These are phyloP conservation scores for Perodicticus potto DNA, from an alignment of 2,797 vertebrate genomes.

Conservation along the genomic window DNA sequence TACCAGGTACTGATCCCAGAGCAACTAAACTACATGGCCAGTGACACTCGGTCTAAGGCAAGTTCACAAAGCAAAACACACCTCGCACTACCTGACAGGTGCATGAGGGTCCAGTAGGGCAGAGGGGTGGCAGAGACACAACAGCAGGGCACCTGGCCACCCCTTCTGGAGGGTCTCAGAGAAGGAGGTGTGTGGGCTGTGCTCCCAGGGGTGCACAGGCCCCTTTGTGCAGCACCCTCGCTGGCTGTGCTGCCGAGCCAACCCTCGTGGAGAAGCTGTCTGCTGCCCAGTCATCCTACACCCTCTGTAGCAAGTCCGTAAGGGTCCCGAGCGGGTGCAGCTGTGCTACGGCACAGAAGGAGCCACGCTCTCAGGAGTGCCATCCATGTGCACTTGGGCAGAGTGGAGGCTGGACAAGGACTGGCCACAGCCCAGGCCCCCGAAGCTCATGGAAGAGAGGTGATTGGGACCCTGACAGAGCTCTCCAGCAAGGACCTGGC, in stretches of 20 bases:
- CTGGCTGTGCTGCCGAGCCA: not conserved
- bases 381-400: not conserved
- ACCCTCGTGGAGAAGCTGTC: not conserved
- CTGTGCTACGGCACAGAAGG: not conserved
- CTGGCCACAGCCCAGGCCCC: fast-evolving
- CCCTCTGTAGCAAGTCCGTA: too few species aligned
- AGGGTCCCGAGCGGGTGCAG: not conserved
- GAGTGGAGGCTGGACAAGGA: not conserved
- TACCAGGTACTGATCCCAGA: fast-evolving
- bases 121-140: too few species aligned
- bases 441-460: not conserved
- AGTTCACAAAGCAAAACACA: not conserved
- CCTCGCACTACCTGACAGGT: not conserved
- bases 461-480: not conserved
- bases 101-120: not conserved
- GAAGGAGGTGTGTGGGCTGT: not conserved
- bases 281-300: not conserved
- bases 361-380: not conserved
- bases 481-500: not conserved
- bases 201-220: not conserved
- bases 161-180: not conserved
- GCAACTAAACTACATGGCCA: too few species aligned
- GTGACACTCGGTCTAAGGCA: too few species aligned
- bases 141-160: fast-evolving
- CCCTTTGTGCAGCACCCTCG: not conserved